Base-by-base conservation (phyloP, 1,140 invertebrate genomes). In the Lordiphosa mommai region DNA sequence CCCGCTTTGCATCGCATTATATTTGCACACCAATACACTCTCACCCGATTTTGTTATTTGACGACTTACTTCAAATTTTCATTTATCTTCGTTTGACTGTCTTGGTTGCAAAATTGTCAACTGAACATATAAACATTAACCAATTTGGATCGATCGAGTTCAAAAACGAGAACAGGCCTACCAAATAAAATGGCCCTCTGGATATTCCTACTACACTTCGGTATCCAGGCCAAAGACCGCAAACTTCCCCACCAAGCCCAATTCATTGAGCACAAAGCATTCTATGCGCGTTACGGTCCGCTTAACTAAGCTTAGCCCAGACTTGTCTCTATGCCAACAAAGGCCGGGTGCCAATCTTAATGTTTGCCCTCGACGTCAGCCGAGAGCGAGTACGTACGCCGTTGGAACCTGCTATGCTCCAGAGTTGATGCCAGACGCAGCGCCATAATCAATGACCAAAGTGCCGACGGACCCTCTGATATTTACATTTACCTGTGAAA, bases 401-500 rank as follows among this genome's bases (percentile, higher is more conserved):
- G n/a, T n/a, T n/a, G n/a, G n/a, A n/a, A n/a, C n/a, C n/a, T 20
- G 23, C 9, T 3, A 12, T 5, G 0, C 6, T 7, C 16, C 10
- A 23, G 8, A 9, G 7, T 38, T 38, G 13, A 7, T 36, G 32
- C 43, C 36, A 43, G 41, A 29, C 36, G 29, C 29, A 64, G 55
- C 33, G 53, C 49, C 41, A 29, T 10, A 33, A 51, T 20, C 29
- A 52, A 49, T 33, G 60, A 30, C 61, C 41, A 46, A 41, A 55
- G 50, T 51, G 36, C 36, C 50, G 60, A 59, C 50, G 30, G 53
- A 51, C 59, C 61, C 41, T 20, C 50, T 43, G 30, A 36, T 77
- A 41, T 77, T 77, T 77, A 57, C 73, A 41, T 77, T 77, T 77
- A 57, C 73, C 63, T 46, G 74, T 48, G 64, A 79, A 57, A 65